Percentiles rank a stretch among this genome's conserved stretches.
These are phyloP conservation scores for Echinops telfairi DNA, from an alignment of 2,113 vertebrate species.

Conservation along the genomic window DNA sequence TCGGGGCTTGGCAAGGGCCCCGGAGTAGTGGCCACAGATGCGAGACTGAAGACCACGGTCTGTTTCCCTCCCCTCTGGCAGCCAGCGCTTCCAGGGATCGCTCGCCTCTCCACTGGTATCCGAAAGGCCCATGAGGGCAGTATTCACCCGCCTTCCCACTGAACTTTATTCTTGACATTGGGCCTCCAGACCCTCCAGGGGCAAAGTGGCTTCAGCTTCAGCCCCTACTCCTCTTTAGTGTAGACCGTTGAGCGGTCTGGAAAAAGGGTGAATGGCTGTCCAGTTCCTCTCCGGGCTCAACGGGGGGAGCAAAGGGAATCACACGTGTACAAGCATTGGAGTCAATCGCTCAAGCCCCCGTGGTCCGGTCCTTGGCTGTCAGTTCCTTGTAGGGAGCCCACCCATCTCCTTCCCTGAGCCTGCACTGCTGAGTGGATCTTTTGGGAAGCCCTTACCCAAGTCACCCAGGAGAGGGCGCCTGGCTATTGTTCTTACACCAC, in stretches of 20 bases:
- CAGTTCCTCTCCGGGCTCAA: background rate
- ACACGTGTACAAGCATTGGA: background rate
- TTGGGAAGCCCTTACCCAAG: background rate
- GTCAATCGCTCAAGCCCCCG: background rate
- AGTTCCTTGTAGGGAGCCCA: background rate
- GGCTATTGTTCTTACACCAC: background rate
- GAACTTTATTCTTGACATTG: background rate
- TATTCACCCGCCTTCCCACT: background rate
- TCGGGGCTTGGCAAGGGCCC: background rate
- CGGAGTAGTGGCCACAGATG: background rate
- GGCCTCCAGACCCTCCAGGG: background rate
- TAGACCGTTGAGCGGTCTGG: background rate
- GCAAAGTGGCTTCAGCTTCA: background rate
- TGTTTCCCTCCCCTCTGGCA: background rate
- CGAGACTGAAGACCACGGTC: background rate
- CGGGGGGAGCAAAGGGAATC: background rate
- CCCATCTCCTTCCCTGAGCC: background rate
- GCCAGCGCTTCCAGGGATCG: background rate
- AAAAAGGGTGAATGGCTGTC: background rate
- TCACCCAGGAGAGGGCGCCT: constrained; percentile 38
- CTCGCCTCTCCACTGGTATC: background rate
- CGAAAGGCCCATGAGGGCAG: background rate
- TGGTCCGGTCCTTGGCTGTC: background rate
- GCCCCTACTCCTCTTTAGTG: background rate
- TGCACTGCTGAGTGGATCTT: background rate